Evolutionary conservation across 30 jellyfish, hydroid and myxozoan genomes (phyloP), one percentile per base, ranked within the genome.

Genomic region (Hydractinia symbiolongicarpus): DNA sequence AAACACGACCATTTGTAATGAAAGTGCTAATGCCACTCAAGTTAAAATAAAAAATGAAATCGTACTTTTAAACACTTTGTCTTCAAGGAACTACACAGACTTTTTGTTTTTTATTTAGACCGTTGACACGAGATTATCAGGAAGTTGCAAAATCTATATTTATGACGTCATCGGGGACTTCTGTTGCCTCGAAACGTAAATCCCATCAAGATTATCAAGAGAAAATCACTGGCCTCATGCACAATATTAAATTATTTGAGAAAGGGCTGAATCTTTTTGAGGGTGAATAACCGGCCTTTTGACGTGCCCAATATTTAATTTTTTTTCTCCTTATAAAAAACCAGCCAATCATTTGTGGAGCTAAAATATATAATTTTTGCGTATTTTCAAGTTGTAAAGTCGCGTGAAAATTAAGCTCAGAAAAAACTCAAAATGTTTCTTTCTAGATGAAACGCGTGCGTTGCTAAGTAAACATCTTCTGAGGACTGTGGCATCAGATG

Each of bases 201-300:
- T 68, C 95, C 17, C 93, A 90, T 78, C 44, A 83, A 57, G 97
- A 90, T 13, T 90, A 79, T 52, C 90, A 84, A 66, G 97, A 90
- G 21, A 90, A 84, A 67, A 77, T 90, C 76, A 84, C 81, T 53
- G 97, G 97, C 6, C 90, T 90, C 11, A 84, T 56, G 54, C 79
- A 86, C 54, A 90, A 90, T 81, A 55, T 73, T 14, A 81, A 69
- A 69, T 66, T 90, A 49, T 90, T 90, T 54, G 94, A 85, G 64
- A 84, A 85, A 53, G 97, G 97, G 44, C 57, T 90, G 6, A 72
- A 76, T 14, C 71, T 80, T 4, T 76, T 90, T n/a, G 97, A 90
- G 53, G 86, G 97, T 90, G 21, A 54, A 83, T 49, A 58, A 11
- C 69, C 0, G 15, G 1, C 69, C 69, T 58, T 58, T 58, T 58